phyloP scores from a whole-genome alignment of 2,888 invertebrate genomes.

The Augochlorella aurata region DNA sequence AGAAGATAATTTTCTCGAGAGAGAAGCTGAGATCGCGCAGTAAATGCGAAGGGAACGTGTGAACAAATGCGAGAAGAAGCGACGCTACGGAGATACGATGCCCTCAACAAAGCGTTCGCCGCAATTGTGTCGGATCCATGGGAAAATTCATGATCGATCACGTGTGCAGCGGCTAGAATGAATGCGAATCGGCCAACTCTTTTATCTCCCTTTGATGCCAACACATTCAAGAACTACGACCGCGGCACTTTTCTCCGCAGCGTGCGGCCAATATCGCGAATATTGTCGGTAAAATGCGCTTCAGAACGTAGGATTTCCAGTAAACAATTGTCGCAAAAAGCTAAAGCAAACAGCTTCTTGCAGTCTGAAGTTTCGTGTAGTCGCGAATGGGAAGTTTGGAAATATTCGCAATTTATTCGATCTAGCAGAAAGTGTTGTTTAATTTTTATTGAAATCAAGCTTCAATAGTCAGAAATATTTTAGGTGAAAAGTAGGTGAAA shows the following conservation, averaged over 20 bases:
- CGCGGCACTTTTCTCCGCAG: background rate
- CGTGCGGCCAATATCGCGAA: conserved; percentile 1
- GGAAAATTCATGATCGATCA: conserved; percentile 13
- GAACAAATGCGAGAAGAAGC: background rate
- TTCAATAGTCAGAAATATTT: background rate
- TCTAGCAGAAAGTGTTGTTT: background rate
- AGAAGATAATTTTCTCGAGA: background rate
- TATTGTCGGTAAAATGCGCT: background rate
- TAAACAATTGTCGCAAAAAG: background rate
- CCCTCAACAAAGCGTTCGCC: conserved; percentile 11
- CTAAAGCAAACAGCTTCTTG: background rate
- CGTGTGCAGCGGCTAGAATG: background rate
- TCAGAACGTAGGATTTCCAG: background rate
- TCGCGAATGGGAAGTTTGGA: background rate
- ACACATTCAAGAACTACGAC: background rate
- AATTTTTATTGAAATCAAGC: background rate
- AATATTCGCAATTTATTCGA: background rate
- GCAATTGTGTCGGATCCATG: conserved; percentile 17
- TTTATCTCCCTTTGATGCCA: conserved; percentile 10
- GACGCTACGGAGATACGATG: background rate
- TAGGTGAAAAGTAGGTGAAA: background rate
- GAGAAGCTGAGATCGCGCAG: background rate
- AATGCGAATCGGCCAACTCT: conserved; percentile 11
- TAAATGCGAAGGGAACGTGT: conserved; percentile 15
- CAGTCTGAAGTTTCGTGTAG: background rate